Evolutionary conservation across 2,797 vertebrate genomes (phyloP), one percentile per base, ranked within the genome.

Genomic region (Yasuhikotakia modesta): DNA sequence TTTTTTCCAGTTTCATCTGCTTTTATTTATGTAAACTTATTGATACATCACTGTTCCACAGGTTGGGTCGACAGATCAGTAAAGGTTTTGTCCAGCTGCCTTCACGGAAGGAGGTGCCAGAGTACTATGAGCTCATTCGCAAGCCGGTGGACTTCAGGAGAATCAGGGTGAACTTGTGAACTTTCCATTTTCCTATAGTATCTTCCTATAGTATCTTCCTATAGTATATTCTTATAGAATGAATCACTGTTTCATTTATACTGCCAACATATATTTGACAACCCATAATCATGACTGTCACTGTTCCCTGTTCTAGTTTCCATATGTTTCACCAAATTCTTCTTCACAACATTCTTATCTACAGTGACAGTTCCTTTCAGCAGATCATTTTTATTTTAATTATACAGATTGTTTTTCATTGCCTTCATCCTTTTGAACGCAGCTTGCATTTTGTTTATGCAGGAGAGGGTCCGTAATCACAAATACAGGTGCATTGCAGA

Each of bases 121-220:
- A 99, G 86, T 99, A 99, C 89, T 99, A 99, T 48, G 97, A 99
- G 87, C 92, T 99, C 87, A 99, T 99, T 87, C 94, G 97, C 74
- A 99, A 99, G 80, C 98, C 98, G 0, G 97, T 99, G 86, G 98
- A 99, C 90, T 99, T 99, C 92, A 95, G 97, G 86, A 96, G 98
- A 90, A 99, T 99, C 89, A 96, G 97, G 94, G 98, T 99, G 91
- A 4, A 61, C 48, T n/a, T 6, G 21, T 57, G 74, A 48, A 21
- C 30, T 13, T 65, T 53, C 53, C 39, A 53, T 52, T 11, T 17
- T 13, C 35, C 32, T 12, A 30, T 14, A 58, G 57, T 27, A 16
- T 11, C 60, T 13, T 5, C 24, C 45, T 30, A 27, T 27, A 27
- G 27, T 27, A 27, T 27, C 27, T 27, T 4, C 35, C 32, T 12